Conservation (phyloP, 2,113 vertebrate species). For the Prunella himalayana region DNA sequence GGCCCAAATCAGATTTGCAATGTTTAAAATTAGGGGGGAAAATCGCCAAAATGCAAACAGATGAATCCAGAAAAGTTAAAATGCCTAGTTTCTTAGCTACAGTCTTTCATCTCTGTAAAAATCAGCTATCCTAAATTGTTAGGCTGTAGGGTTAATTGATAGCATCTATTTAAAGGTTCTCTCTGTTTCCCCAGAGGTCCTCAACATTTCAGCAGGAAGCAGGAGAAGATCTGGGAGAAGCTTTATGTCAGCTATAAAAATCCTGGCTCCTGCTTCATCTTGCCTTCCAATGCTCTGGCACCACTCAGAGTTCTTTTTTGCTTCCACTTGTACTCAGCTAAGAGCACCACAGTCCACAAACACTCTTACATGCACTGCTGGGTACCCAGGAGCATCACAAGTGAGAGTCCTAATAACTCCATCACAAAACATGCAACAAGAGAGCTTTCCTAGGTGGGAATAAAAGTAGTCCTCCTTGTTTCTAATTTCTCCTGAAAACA, state of each 20-base stretch:
- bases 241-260: background rate
- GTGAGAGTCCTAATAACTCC: background rate
- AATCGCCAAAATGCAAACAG: background rate
- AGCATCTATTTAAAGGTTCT: background rate
- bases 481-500: background rate
- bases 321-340: background rate
- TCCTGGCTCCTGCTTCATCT: background rate
- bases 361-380: accelerated
- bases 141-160: background rate
- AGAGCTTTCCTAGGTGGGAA: background rate
- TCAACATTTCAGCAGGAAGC: background rate
- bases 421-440: background rate
- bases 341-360: background rate
- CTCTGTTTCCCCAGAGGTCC: background rate
- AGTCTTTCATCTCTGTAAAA: slow-evolving; percentile 9
- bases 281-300: background rate
- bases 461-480: background rate
- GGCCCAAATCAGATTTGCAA: background rate
- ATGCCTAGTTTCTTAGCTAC: background rate
- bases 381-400: background rate
- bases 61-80: background rate
- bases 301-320: background rate
- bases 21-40: background rate
- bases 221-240: background rate
- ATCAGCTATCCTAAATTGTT: background rate